These are phyloP conservation scores for Otolemur garnettii DNA, from an alignment of 2,113 vertebrate species.

Conservation along the genomic window DNA sequence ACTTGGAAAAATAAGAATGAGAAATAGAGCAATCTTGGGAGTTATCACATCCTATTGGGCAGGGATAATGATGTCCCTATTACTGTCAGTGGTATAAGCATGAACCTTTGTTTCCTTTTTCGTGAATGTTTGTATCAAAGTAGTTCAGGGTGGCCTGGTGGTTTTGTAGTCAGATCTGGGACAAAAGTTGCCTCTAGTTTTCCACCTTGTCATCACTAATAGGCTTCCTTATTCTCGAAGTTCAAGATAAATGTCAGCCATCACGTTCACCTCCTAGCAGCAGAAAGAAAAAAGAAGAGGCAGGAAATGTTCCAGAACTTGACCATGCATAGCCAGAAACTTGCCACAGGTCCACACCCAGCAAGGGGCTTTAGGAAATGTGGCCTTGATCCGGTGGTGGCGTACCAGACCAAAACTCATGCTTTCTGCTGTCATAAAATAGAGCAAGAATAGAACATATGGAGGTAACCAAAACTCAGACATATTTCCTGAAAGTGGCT, in stretches of 20 bases:
- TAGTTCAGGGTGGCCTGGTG: background rate
- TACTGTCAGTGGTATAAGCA: background rate
- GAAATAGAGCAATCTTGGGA: background rate
- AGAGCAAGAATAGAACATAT: background rate
- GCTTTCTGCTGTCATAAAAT: background rate
- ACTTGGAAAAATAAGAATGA: background rate
- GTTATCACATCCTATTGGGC: background rate
- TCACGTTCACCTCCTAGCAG: background rate
- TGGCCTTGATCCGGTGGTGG: background rate
- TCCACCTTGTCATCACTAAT: background rate
- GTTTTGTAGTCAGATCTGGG: background rate
- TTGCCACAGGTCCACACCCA: background rate
- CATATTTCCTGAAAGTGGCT: background rate
- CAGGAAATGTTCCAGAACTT: background rate
- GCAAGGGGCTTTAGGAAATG: background rate
- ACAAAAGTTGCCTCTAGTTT: background rate
- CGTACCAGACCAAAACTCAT: background rate
- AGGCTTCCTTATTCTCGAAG: background rate
- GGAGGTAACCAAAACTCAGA: constrained; percentile 26
- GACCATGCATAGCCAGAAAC: background rate
- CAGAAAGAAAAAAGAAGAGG: background rate
- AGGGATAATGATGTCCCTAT: background rate
- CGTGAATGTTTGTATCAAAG: background rate
- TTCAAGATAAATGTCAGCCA: background rate
- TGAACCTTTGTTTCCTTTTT: too few relatives aligned